phyloP scores from a whole-genome alignment of 1,140 invertebrate species.

The Papilio glaucus region DNA sequence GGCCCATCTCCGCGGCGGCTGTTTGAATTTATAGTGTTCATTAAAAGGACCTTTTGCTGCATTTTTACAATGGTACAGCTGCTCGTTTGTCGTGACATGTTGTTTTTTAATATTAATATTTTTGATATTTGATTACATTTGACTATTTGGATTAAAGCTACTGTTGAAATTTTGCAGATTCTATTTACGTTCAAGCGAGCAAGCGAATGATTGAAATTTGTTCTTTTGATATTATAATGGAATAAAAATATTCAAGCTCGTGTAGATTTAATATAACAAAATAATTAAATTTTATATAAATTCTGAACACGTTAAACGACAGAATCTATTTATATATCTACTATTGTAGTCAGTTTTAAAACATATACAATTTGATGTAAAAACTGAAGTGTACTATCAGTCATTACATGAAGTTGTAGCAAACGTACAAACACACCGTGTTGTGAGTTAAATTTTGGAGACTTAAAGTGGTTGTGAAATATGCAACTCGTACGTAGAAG shows the following conservation, averaged over 20 bases:
- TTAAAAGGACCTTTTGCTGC: constrained; percentile 42
- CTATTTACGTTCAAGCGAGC: constrained; percentile 10
- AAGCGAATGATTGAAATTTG: background rate
- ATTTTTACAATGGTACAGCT: constrained; percentile 26
- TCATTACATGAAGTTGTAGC: constrained; percentile 12
- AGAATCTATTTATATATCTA: constrained; percentile 21
- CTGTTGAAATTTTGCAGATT: constrained; percentile 14
- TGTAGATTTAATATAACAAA: background rate
- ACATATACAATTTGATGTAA: constrained; percentile 34
- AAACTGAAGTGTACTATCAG: constrained; percentile 8
- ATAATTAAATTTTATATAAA: background rate
- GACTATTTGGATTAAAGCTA: constrained; percentile 8
- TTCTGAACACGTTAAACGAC: constrained; percentile 7
- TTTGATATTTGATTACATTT: constrained; percentile 15
- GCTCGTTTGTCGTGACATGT: constrained; percentile 23
- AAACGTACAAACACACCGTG: constrained; percentile 25
- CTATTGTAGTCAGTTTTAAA: constrained; percentile 3
- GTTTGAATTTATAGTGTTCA: constrained; percentile 56
- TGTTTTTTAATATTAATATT: constrained; percentile 25
- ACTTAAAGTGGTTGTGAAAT: constrained; percentile 49
- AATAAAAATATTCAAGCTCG: background rate
- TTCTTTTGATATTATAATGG: background rate
- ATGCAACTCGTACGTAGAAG: constrained; percentile 41
- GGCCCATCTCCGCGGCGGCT: constrained; percentile 23
- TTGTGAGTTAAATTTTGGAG: constrained; percentile 39